Evolutionary conservation across 2,113 vertebrate genomes (phyloP).

Genomic region (Prietella phreatophila): DNA sequence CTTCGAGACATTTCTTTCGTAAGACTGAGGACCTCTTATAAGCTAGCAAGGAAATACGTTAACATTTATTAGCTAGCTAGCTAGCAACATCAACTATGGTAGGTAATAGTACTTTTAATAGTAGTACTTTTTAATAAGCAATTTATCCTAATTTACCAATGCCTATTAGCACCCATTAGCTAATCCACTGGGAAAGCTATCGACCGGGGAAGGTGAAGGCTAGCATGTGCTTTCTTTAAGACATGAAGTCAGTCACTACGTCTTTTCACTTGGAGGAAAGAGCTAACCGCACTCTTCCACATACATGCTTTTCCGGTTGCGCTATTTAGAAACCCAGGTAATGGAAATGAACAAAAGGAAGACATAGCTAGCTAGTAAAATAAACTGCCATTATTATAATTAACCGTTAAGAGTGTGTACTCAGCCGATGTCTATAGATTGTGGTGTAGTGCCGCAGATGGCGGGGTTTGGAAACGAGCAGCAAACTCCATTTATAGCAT

Average conservation of each 20-base stretch:
- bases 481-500: neutral
- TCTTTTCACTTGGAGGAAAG: neutral
- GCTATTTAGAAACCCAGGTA: neutral
- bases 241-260: neutral
- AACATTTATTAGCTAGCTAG: neutral
- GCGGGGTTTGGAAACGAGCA: neutral
- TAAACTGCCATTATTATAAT: neutral
- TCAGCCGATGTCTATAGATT: neutral
- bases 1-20: too few relatives aligned
- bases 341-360: neutral
- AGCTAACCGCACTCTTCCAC: neutral
- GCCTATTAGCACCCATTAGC: neutral
- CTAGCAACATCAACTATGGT: neutral
- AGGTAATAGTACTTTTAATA: neutral
- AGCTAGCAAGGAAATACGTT: neutral
- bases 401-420: neutral
- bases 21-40: neutral
- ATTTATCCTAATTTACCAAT: neutral
- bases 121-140: neutral
- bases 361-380: neutral
- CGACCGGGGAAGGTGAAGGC: neutral
- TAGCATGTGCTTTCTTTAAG: neutral
- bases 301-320: neutral
- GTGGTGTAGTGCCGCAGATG: neutral
- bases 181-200: neutral